Base-by-base conservation (phyloP, 1,140 invertebrate species). In the Eriocheir sinensis region DNA sequence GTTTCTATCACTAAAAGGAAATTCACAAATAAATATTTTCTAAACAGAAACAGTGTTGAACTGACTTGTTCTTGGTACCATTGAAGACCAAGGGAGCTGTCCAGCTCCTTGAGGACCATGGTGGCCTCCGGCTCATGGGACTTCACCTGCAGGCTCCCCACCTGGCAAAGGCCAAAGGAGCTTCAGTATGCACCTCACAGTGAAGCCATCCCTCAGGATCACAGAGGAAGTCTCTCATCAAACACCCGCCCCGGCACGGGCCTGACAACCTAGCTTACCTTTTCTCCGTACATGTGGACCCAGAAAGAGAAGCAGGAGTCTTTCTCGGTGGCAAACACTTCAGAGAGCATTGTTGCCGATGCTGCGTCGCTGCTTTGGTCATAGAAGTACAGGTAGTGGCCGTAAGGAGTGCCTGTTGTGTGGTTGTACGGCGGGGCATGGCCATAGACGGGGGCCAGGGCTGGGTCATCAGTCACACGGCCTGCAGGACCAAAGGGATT, bases 331-430 rank as follows among this genome's bases (percentile, higher is more conserved):
- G 83, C 81, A 60, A 95, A 92, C 6, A 72, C 83, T 79, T 95
- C 95, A 41, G 95, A 95, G 8, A 94, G 17, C 30, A 95, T 92
- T 9, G 83, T 91, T 30, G 93, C 88, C n/a, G 91, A 81, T 6
- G 38, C 8, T 2, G 60, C 93, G 4, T 89, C 83, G 36, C 21
- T 38, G 27, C 80, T n/a, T 3, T 36, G 30, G 90, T 95, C 95
- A 89, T 95, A 95, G 85, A 95, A 95, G 86, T 92, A 95, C 21
- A 95, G 89, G 93, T 95, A 95, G 93, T 79, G 60, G 21, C 95
- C 95, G 44, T 94, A 94, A n/a, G 93, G 91, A 3, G 93, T 95
- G 0, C 89, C 93, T 21, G 93, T 95, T 40, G 93, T 94, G 85
- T 95, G 95, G 90, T 95, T 93, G 48, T 92, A 90, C 3, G 95